Percentiles rank a stretch among this genome's conserved stretches.
phyloP scores from a whole-genome alignment of 2,113 vertebrate species.

The Malaclemys terrapin region DNA sequence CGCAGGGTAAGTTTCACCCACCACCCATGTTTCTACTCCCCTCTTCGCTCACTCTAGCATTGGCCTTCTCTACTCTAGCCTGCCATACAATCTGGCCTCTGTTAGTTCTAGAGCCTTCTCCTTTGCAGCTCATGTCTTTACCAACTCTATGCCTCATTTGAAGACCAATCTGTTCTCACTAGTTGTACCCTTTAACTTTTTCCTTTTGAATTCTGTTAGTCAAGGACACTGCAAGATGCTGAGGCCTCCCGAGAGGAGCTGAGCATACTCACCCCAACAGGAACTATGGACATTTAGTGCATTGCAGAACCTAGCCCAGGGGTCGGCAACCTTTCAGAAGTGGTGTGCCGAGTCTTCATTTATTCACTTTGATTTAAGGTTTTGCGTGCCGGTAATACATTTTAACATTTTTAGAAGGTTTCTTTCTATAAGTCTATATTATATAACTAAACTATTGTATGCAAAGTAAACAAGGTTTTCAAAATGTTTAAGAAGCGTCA shows the following conservation, averaged over 20 bases:
- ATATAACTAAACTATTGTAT: too few relatives aligned
- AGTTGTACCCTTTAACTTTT: not conserved
- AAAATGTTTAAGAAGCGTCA: too few relatives aligned
- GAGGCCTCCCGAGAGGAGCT: not conserved
- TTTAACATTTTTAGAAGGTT: too few relatives aligned
- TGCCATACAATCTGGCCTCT: not conserved
- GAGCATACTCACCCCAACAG: not conserved
- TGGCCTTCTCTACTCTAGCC: too few relatives aligned
- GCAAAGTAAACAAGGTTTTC: too few relatives aligned
- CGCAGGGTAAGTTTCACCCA: too few relatives aligned
- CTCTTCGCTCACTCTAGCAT: not conserved
- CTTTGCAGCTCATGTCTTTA: not conserved
- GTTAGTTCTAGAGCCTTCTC: not conserved
- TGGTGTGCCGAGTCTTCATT: too few relatives aligned
- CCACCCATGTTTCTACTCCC: not conserved
- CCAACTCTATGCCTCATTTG: not conserved
- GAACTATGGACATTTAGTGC: not conserved
- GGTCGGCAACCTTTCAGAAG: too few relatives aligned
- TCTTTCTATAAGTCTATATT: too few relatives aligned
- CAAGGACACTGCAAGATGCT: too few relatives aligned
- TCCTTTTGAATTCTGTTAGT: not conserved
- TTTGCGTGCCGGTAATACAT: too few relatives aligned
- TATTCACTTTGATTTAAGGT: too few relatives aligned
- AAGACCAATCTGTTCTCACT: not conserved
- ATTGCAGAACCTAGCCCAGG: fast-evolving